Evolutionary conservation across 2,797 vertebrate genomes (phyloP).

Genomic region (Acridotheres tristis): DNA sequence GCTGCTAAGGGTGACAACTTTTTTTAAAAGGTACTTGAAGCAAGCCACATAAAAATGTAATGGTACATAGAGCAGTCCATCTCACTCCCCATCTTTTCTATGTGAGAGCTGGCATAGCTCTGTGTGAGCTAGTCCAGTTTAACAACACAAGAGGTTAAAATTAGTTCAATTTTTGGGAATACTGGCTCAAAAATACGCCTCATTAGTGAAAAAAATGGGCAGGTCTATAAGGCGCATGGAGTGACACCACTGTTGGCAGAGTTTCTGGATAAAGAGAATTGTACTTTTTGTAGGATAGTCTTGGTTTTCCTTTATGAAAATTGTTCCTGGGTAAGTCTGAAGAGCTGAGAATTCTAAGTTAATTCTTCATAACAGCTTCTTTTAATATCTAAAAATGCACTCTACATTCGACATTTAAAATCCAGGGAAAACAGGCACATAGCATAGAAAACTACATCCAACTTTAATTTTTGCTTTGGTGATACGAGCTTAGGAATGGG

Average conservation of each 20-base stretch:
- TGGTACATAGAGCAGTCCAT: background rate
- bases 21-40: background rate
- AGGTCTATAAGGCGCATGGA: accelerated
- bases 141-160: background rate
- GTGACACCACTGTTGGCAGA: background rate
- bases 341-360: background rate
- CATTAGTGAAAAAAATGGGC: background rate
- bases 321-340: background rate
- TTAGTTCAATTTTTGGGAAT: background rate
- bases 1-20: background rate
- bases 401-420: background rate
- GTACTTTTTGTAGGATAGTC: background rate
- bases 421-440: background rate
- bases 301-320: background rate
- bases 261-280: background rate
- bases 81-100: background rate
- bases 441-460: background rate
- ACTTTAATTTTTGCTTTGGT: background rate
- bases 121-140: background rate
- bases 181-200: background rate
- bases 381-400: background rate
- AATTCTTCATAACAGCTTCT: background rate
- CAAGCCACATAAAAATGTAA: background rate
- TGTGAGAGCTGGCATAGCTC: background rate
- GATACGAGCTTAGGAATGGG: accelerated